These are phyloP conservation scores for Darevskia nairensis DNA, from an alignment of 2,797 vertebrate species.

Conservation along the genomic window DNA sequence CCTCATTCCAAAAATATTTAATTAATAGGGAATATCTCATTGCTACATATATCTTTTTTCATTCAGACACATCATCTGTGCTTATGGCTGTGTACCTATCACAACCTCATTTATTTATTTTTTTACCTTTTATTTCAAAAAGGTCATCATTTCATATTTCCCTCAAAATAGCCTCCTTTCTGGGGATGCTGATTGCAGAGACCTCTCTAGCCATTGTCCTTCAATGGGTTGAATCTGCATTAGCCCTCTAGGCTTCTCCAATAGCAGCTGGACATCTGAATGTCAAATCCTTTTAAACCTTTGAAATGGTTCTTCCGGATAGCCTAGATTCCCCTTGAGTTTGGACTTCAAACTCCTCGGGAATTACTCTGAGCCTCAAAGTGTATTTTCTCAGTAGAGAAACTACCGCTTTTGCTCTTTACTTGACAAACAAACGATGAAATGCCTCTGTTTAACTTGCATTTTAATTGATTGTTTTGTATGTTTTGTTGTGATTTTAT, in stretches of 20 bases:
- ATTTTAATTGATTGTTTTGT: no score
- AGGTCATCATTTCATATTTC: neutral
- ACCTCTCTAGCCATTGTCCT: neutral
- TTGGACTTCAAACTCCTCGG: neutral
- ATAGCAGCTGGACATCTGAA: neutral
- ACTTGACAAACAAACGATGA: neutral
- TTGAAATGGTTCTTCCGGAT: neutral
- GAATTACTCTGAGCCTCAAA: neutral
- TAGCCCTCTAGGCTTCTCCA: neutral
- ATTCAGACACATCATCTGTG: neutral
- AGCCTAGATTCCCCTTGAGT: neutral
- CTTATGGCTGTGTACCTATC: neutral
- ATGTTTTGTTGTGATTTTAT: no score
- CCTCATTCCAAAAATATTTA: neutral
- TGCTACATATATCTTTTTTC: neutral
- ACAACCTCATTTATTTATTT: neutral
- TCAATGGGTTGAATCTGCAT: neutral
- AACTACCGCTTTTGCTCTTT: neutral
- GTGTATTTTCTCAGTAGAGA: neutral
- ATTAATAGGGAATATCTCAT: neutral
- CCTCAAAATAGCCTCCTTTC: neutral
- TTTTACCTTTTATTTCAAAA: neutral
- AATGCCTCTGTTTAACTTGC: no score
- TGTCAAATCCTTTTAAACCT: neutral
- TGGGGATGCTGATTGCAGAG: neutral